Percentiles rank a stretch among this genome's conserved stretches.
Conservation (phyloP, 2,888 invertebrate species). For the Amitus sp. region DNA sequence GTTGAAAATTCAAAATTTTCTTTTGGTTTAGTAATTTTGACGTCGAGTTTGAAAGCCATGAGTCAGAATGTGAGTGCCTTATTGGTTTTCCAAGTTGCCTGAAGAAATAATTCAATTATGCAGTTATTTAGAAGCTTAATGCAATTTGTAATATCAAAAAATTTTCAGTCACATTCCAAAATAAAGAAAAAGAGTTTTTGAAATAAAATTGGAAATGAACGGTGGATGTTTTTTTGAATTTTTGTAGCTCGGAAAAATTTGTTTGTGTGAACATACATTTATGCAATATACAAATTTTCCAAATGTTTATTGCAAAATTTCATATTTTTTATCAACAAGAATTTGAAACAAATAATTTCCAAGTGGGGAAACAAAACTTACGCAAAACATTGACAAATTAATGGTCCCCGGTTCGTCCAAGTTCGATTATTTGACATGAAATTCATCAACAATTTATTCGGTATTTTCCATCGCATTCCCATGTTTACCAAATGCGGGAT, state of each 20-base stretch:
- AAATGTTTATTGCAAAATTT: too few species aligned
- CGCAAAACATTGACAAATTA: neutral
- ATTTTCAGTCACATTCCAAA: too few species aligned
- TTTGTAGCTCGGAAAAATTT: too few species aligned
- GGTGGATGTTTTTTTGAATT: too few species aligned
- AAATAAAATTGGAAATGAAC: too few species aligned
- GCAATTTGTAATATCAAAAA: too few species aligned
- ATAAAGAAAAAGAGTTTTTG: too few species aligned
- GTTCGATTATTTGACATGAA: neutral
- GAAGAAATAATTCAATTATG: constrained; percentile 17
- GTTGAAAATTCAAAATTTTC: constrained; percentile 25
- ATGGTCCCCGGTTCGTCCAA: neutral
- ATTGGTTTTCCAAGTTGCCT: constrained; percentile 37
- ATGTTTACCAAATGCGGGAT: neutral
- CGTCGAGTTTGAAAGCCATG: constrained; percentile 14
- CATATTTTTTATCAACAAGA: too few species aligned
- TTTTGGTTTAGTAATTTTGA: constrained; percentile 20
- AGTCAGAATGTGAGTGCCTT: constrained; percentile 30
- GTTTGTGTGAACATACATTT: too few species aligned
- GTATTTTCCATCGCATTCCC: constrained; percentile 5
- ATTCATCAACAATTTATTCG: constrained; percentile 1
- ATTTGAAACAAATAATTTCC: too few species aligned
- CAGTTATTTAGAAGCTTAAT: too few species aligned
- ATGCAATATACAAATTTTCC: too few species aligned
- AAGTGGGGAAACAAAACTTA: neutral